phyloP scores from a whole-genome alignment of 2,113 vertebrate species.

The Motacilla alba region DNA sequence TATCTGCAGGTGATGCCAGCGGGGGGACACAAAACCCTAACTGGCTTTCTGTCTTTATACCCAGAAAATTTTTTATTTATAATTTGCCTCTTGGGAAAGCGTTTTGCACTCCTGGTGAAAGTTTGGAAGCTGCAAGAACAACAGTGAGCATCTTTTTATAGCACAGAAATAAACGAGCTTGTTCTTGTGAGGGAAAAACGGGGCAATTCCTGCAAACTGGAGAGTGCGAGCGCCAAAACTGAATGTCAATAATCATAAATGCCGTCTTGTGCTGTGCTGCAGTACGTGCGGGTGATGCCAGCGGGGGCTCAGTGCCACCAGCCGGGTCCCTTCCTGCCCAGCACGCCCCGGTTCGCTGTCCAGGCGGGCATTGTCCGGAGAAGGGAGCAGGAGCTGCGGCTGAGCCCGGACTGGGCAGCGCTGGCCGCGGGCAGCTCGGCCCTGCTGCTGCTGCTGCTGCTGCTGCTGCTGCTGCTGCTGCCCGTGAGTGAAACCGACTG shows the following conservation, averaged over 20 bases:
- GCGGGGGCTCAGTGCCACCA: conserved; percentile 81
- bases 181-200: no score
- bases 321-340: conserved; percentile 80
- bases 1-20: no score
- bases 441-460: conserved; percentile 72
- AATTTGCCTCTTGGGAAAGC: background rate
- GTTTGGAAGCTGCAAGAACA: background rate
- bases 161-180: no score
- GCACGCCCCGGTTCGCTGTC: conserved; percentile 73
- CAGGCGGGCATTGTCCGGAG: conserved; percentile 82
- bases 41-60: no score
- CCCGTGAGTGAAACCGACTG: no score
- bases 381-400: conserved; percentile 56
- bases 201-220: no score
- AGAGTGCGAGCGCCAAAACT: no score
- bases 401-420: conserved; percentile 79
- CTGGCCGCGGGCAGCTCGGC: conserved; percentile 69
- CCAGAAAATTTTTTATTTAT: no score
- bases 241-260: fast-evolving
- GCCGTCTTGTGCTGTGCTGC: fast-evolving
- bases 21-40: no score
- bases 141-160: no score
- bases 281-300: conserved; percentile 54
- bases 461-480: no score
- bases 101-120: background rate